A percentile compares a stretch with the other conserved stretches of the same genome.
These are phyloP conservation scores for Notechis scutatus DNA, from an alignment of 2,113 vertebrate species.

Conservation along the genomic window DNA sequence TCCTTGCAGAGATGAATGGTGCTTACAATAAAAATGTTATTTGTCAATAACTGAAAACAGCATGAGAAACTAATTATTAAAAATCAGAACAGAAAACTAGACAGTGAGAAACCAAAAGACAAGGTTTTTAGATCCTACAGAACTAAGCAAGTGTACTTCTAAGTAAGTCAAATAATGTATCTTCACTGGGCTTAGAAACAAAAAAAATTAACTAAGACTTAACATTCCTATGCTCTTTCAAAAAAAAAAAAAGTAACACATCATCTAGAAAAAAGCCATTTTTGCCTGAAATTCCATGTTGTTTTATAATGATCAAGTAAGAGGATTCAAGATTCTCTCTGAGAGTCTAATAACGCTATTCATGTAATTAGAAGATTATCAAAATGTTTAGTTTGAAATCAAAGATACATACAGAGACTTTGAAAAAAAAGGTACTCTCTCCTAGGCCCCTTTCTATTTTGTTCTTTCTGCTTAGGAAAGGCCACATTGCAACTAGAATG, in stretches of 20 bases:
- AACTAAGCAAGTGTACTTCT: neutral
- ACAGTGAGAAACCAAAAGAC: neutral
- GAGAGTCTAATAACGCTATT: neutral
- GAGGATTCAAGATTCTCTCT: neutral
- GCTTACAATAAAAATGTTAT: neutral
- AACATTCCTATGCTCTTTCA: neutral
- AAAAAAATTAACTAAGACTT: neutral
- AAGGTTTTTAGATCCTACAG: neutral
- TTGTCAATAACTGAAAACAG: neutral
- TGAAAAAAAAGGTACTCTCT: neutral
- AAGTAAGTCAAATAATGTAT: neutral
- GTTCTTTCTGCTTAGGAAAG: neutral
- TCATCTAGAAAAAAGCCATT: neutral
- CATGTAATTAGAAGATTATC: neutral
- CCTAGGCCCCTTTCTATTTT: neutral
- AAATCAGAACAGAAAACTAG: neutral
- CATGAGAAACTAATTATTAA: neutral
- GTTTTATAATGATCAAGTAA: neutral
- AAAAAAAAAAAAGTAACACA: neutral
- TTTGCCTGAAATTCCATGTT: neutral
- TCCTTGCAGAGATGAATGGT: neutral
- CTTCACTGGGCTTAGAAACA: neutral
- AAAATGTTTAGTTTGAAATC: neutral
- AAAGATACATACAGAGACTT: neutral
- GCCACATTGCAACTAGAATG: neutral